phyloP scores from a whole-genome alignment of 2,888 invertebrate genomes.

The Stramonita haemastoma region DNA sequence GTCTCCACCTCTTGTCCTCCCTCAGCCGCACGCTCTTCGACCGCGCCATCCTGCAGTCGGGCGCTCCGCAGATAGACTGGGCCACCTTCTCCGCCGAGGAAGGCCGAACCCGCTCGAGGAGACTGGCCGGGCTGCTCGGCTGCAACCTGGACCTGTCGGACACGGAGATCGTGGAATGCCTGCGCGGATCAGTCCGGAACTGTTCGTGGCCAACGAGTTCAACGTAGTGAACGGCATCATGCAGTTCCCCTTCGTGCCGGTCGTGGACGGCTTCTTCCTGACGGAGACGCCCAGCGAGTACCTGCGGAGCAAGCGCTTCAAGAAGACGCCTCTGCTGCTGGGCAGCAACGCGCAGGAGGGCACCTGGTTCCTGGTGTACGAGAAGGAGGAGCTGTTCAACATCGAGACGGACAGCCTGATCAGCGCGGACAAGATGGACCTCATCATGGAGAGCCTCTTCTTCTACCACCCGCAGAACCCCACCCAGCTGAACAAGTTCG shows the following conservation, averaged over 20 bases:
- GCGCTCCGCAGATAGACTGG: slow-evolving; percentile 95
- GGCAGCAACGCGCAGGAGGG: slow-evolving; percentile 96
- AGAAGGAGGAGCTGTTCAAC: slow-evolving; percentile 79
- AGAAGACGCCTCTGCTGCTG: slow-evolving; percentile 93
- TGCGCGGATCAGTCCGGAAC: slow-evolving; percentile 79
- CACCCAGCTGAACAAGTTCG: slow-evolving; percentile 84
- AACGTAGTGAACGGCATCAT: slow-evolving; percentile 80
- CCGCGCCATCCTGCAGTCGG: slow-evolving; percentile 95
- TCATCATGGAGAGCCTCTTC: slow-evolving; percentile 89
- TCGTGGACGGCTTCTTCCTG: slow-evolving; percentile 94
- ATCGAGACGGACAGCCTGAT: slow-evolving; percentile 77
- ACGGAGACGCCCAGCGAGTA: slow-evolving; percentile 85
- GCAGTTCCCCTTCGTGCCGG: slow-evolving; percentile 93
- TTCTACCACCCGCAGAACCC: slow-evolving; percentile 82
- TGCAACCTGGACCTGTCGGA: slow-evolving; percentile 83
- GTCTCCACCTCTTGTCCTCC: slow-evolving; percentile 87
- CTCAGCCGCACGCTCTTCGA: slow-evolving; percentile 86
- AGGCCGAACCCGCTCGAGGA: slow-evolving; percentile 84
- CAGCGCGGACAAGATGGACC: slow-evolving; percentile 87
- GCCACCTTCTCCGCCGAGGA: slow-evolving; percentile 91
- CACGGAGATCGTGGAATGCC: slow-evolving; percentile 86
- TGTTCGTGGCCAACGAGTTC: slow-evolving; percentile 63
- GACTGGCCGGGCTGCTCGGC: slow-evolving; percentile 89
- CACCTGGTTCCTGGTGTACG: slow-evolving; percentile 95
- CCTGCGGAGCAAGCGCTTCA: slow-evolving; percentile 88